Base-by-base conservation (phyloP, 2,888 invertebrate genomes). In the Hartigia nigra region DNA sequence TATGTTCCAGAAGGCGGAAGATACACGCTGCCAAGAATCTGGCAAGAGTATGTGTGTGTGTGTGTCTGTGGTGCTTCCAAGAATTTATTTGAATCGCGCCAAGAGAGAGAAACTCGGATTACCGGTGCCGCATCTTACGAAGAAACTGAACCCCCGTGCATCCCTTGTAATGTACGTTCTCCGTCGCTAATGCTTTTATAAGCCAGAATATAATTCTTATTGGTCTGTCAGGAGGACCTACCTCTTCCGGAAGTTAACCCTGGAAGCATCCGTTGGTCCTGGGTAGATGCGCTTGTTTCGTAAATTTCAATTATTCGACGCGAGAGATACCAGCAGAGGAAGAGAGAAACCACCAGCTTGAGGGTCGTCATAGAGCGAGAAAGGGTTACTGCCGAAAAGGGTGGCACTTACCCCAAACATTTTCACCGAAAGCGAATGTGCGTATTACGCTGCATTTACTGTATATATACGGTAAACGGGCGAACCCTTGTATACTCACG, bases 241-340 rank as follows among this genome's bases (percentile, higher is more conserved):
- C 5, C 39, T n/a, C 39, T 55, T 9, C 39, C 39, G 39, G 39
- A 55, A 55, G 39, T 55, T 55, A 9, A 23, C 35, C 35, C 35
- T 9, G 5, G 35, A 1, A 35, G 35, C 35, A 35, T 35, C 35
- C 35, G 23, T 23, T 0, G 39, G 23, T 55, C 39, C 9, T 23
- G 76, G 75, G 78, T 34, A 78, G 77, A 76, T 81, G 79, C 78
- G 81, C 81, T 81, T 79, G 81, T 81, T 82, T 76, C 77, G 81
- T 83, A 84, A 84, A 83, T 85, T 84, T 81, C 80, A 84, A 85
- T 85, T 83, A 82, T 81, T 78, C 34, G 76, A 76, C 80, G 74
- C 78, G 78, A 70, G 74, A 69, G 76, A 14, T 5, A 39, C 14
- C 14, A 14, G 39, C 23, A 1, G 39, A 55, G 23, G 2, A 12